Percentiles rank a stretch among this genome's conserved stretches.
Evolutionary conservation across 2,113 vertebrate genomes (phyloP).

Genomic region (Scartelaos histophorus): DNA sequence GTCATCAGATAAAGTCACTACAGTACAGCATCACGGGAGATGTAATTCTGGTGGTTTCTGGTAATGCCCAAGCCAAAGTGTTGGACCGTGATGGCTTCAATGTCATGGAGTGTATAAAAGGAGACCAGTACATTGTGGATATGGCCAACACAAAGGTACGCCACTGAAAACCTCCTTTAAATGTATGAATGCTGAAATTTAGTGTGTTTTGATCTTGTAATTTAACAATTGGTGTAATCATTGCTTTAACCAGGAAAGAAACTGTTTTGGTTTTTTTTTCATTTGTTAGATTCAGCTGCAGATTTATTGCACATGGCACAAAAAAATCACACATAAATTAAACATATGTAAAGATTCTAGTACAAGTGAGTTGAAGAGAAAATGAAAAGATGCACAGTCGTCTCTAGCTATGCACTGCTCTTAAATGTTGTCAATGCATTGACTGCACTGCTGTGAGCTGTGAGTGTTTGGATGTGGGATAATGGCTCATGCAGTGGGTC

Average conservation of each 20-base stretch:
- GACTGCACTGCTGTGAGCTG: slow-evolving; percentile 49
- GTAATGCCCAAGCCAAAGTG: slow-evolving; percentile 95
- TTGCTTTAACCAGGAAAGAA: too few species aligned
- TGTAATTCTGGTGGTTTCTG: slow-evolving; percentile 92
- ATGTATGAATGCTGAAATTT: neutral
- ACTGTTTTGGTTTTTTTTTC: too few species aligned
- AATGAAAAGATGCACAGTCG: too few species aligned
- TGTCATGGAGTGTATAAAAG: slow-evolving; percentile 96
- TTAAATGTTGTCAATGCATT: slow-evolving; percentile 27
- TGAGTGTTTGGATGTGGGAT: slow-evolving; percentile 37
- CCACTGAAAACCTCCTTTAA: neutral
- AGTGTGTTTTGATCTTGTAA: neutral
- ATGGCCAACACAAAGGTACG: slow-evolving; percentile 97
- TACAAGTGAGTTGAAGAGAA: too few species aligned
- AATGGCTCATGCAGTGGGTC: slow-evolving; percentile 41
- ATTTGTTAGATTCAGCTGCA: too few species aligned
- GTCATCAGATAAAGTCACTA: slow-evolving; percentile 92
- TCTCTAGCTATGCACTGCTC: too few species aligned
- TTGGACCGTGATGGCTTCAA: slow-evolving; percentile 96
- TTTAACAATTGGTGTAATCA: too few species aligned
- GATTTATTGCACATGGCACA: too few species aligned
- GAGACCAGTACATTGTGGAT: slow-evolving; percentile 98
- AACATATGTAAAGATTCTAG: too few species aligned
- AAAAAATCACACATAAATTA: too few species aligned
- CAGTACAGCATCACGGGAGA: slow-evolving; percentile 96